Percentiles rank a stretch among this genome's conserved stretches.
Evolutionary conservation across 2,113 vertebrate species (phyloP).

Genomic region (Tor tambroides): DNA sequence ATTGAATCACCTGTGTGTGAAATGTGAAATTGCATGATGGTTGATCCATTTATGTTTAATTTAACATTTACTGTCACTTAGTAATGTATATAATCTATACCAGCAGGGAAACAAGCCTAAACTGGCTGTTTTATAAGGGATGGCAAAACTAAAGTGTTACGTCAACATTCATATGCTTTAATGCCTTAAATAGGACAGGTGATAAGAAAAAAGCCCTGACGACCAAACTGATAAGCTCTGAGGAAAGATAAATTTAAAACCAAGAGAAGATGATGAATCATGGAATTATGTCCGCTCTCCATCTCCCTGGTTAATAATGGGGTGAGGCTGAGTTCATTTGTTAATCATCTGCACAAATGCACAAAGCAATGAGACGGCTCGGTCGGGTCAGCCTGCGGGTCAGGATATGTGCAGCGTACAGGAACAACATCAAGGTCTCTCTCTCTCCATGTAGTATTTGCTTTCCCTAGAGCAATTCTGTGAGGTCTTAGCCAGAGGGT

Average conservation of each 20-base stretch:
- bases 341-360: constrained; percentile 29
- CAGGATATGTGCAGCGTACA: neutral
- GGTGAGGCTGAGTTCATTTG: constrained; percentile 39
- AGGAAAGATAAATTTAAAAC: neutral
- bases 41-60: neutral
- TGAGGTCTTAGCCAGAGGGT: neutral
- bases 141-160: neutral
- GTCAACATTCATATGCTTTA: neutral
- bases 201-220: neutral
- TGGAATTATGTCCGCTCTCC: neutral
- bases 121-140: neutral
- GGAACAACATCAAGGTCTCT: constrained; percentile 20
- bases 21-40: neutral
- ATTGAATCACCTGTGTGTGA: neutral
- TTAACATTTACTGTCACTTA: neutral
- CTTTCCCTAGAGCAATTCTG: neutral
- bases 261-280: constrained; percentile 11
- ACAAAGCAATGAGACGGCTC: neutral
- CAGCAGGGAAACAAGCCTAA: neutral
- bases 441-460: neutral
- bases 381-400: neutral
- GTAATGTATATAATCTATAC: neutral
- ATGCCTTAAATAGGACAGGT: neutral
- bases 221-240: neutral
- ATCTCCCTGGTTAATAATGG: neutral